phyloP scores from a whole-genome alignment of 2,113 vertebrate species.

The Erythrolamprus reginae region DNA sequence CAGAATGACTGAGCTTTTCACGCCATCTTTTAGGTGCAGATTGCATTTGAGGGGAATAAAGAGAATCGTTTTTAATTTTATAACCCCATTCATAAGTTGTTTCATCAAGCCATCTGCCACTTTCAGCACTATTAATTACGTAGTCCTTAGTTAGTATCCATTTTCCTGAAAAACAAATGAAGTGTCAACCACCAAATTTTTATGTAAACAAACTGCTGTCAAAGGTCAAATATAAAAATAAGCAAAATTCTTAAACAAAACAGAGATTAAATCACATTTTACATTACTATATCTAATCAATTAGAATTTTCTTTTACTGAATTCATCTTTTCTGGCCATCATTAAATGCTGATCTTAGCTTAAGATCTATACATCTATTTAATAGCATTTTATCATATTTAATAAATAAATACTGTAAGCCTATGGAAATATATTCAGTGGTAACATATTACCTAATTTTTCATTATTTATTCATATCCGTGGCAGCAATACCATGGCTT shows the following conservation, averaged over 20 bases:
- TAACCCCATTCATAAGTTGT: slow-evolving; percentile 84
- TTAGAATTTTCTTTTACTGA: no score
- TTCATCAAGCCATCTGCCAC: slow-evolving; percentile 89
- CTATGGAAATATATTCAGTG: background rate
- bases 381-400: background rate
- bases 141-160: slow-evolving; percentile 92
- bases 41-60: slow-evolving; percentile 76
- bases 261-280: slow-evolving; percentile 39
- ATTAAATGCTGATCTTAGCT: slow-evolving; percentile 32
- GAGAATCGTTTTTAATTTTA: slow-evolving; percentile 72
- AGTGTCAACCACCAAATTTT: slow-evolving; percentile 61
- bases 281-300: slow-evolving; percentile 22
- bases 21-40: slow-evolving; percentile 82
- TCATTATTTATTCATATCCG: slow-evolving; percentile 44
- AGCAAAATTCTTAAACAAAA: slow-evolving; percentile 51
- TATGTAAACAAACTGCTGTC: slow-evolving; percentile 61
- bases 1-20: slow-evolving; percentile 65
- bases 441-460: slow-evolving; percentile 2
- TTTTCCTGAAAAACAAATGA: slow-evolving; percentile 83
- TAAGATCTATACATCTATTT: background rate
- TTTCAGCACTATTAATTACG: slow-evolving; percentile 85
- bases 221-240: slow-evolving; percentile 61
- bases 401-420: background rate
- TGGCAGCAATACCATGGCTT: slow-evolving; percentile 32
- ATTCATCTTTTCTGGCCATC: slow-evolving; percentile 5